Percentiles rank a stretch among this genome's conserved stretches.
phyloP scores from a whole-genome alignment of 1,140 invertebrate species.

The Cephus cinctus region DNA sequence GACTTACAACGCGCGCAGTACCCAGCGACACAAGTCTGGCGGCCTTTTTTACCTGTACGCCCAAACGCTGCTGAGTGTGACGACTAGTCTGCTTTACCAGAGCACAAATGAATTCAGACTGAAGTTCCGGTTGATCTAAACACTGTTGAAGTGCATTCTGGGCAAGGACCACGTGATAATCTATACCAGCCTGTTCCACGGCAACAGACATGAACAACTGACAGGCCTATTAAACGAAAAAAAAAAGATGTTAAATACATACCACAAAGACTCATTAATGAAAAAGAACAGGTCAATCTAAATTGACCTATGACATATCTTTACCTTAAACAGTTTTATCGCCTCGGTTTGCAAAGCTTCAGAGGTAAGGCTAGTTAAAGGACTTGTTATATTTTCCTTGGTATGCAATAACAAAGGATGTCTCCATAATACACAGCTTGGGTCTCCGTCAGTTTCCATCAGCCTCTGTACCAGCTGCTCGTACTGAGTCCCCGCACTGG shows the following conservation, averaged over 20 bases:
- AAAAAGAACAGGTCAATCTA: background rate
- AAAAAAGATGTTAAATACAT: constrained; percentile 12
- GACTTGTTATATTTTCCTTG: constrained; percentile 83
- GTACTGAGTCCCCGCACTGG: constrained; percentile 89
- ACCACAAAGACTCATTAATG: background rate
- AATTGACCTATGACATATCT: background rate
- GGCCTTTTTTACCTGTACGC: constrained; percentile 84
- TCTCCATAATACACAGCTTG: constrained; percentile 91
- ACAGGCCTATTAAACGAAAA: constrained; percentile 68
- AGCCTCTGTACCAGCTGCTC: constrained; percentile 92
- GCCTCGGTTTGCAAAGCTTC: constrained; percentile 85
- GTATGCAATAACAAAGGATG: constrained; percentile 89
- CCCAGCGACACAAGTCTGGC: constrained; percentile 56
- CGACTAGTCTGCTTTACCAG: constrained; percentile 90
- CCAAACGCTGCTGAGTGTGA: constrained; percentile 77
- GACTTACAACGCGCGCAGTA: constrained; percentile 62
- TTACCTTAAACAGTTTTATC: constrained; percentile 91
- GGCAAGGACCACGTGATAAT: constrained; percentile 92
- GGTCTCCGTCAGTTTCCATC: constrained; percentile 93
- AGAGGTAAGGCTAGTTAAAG: constrained; percentile 82
- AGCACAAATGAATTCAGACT: constrained; percentile 88
- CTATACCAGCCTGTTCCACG: constrained; percentile 91
- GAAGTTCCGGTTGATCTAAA: constrained; percentile 83
- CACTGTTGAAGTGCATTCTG: constrained; percentile 92
- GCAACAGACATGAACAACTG: constrained; percentile 93